Percentiles rank a stretch among this genome's conserved stretches.
Evolutionary conservation across 2,113 vertebrate species (phyloP).

Genomic region (Sphaerodactylus townsendi): DNA sequence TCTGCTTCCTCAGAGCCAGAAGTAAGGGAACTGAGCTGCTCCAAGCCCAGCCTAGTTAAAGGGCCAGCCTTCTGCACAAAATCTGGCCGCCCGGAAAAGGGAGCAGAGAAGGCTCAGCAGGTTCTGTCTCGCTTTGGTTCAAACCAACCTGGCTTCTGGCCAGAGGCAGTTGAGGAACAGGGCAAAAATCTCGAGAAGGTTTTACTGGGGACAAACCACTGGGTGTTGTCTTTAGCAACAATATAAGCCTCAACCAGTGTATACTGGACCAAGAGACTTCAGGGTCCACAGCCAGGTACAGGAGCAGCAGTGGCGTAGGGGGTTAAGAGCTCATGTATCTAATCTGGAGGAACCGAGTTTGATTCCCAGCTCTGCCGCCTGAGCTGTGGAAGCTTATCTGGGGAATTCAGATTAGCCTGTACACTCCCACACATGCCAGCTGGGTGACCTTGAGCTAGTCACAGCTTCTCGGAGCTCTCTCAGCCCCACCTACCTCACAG

Average conservation of each 20-base stretch:
- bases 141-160: not conserved
- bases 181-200: not conserved
- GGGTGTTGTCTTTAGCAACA: not conserved
- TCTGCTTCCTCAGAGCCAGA: constrained; percentile 64
- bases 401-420: too few species aligned
- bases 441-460: too few species aligned
- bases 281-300: not conserved
- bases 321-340: too few species aligned
- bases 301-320: too few species aligned
- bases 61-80: constrained; percentile 52
- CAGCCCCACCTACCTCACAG: too few species aligned
- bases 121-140: not conserved
- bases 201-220: not conserved
- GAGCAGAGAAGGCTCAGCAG: not conserved
- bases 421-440: too few species aligned
- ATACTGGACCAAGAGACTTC: not conserved
- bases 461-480: too few species aligned
- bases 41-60: constrained; percentile 72
- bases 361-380: too few species aligned
- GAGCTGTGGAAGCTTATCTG: too few species aligned
- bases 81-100: not conserved
- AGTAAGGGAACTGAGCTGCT: constrained; percentile 51
- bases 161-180: not conserved
- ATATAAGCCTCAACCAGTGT: not conserved
- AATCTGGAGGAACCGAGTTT: too few species aligned